Conservation (phyloP, 2,797 vertebrate species). For the Muraenolepis orangiensis region DNA sequence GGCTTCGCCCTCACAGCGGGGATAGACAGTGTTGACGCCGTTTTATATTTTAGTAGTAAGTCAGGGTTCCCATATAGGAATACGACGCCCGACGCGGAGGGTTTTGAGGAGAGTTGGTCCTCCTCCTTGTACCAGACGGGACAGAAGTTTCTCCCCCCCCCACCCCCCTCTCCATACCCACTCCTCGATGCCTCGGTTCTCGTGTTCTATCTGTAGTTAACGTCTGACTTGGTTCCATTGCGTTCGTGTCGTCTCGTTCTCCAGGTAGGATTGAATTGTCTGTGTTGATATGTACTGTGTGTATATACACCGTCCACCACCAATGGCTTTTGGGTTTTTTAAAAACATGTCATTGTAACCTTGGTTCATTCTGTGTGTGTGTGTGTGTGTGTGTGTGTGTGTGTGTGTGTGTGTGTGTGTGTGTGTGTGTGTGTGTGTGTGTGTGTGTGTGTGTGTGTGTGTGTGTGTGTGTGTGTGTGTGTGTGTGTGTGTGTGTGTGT, state of each 20-base stretch:
- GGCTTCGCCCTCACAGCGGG: slow-evolving; percentile 80
- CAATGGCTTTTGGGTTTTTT: not conserved
- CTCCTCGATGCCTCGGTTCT: slow-evolving; percentile 46
- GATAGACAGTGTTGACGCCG: slow-evolving; percentile 85
- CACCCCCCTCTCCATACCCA: slow-evolving; percentile 54
- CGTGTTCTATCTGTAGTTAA: slow-evolving; percentile 49
- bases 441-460: not conserved
- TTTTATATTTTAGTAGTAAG: slow-evolving; percentile 79
- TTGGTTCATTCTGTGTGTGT: no score
- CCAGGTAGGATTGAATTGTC: slow-evolving; percentile 79
- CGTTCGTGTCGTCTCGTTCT: slow-evolving; percentile 60
- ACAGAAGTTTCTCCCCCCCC: slow-evolving; percentile 65
- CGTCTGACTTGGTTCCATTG: slow-evolving; percentile 53
- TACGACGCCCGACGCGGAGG: slow-evolving; percentile 16
- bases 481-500: not conserved
- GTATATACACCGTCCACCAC: no score
- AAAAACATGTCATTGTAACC: not conserved
- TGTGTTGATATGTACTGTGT: not conserved
- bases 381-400: not conserved
- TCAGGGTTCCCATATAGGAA: slow-evolving; percentile 73
- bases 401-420: not conserved
- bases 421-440: not conserved
- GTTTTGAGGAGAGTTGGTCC: slow-evolving; percentile 63
- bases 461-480: not conserved
- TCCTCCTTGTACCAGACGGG: slow-evolving; percentile 47